phyloP scores from a whole-genome alignment of 2,113 vertebrate genomes.

The Aegithalos caudatus region DNA sequence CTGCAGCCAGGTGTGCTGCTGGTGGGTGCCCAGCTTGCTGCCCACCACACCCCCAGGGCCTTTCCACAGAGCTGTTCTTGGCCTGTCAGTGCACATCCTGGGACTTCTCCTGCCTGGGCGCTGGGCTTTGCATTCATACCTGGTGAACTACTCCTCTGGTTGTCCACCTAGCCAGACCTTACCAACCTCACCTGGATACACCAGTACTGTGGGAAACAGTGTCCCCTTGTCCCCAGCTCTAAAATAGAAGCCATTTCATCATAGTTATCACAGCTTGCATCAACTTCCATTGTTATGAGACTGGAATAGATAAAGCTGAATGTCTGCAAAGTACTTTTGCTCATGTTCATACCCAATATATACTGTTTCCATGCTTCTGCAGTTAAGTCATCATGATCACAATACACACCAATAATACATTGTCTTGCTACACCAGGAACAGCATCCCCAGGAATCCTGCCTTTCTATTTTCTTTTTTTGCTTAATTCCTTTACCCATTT shows the following conservation, averaged over 20 bases:
- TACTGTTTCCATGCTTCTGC: not conserved
- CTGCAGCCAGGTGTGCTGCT: not conserved
- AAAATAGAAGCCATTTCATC: not conserved
- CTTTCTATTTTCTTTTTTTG: not conserved
- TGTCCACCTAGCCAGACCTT: not conserved
- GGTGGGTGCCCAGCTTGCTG: not conserved
- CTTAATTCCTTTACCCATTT: not conserved
- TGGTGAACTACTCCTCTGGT: not conserved
- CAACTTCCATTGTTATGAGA: not conserved
- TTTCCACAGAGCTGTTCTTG: not conserved
- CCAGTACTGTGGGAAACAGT: not conserved
- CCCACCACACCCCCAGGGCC: not conserved
- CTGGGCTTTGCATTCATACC: not conserved
- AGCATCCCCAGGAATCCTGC: not conserved
- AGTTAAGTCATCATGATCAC: not conserved
- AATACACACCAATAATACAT: not conserved
- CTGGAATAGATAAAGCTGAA: not conserved
- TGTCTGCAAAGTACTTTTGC: not conserved
- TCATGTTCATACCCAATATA: not conserved
- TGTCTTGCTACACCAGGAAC: rapidly evolving
- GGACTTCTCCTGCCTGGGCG: not conserved
- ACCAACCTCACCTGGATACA: not conserved
- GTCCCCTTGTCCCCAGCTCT: not conserved
- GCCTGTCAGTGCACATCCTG: not conserved
- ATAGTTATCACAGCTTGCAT: not conserved